Evolutionary conservation across 2,797 vertebrate genomes (phyloP), one percentile per base, ranked within the genome.

Genomic region (Pelodytes ibericus): DNA sequence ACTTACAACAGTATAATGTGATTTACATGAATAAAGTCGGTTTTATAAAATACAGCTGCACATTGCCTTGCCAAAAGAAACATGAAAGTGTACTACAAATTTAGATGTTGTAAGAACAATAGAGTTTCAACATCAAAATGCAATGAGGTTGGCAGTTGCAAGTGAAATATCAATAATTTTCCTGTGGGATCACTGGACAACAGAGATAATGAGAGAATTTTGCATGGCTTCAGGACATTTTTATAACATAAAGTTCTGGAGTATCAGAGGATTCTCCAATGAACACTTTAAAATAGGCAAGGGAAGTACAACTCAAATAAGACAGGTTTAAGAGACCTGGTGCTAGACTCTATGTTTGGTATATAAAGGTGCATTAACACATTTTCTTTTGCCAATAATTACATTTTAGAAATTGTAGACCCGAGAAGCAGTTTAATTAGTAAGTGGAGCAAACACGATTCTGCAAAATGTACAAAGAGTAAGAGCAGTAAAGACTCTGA

Each of bases 1-100:
- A 71, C 33, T 64, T 65, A 58, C 59, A 58, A 64, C 41, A 71
- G 39, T 39, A 11, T 71, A 77, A 71, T 71, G 18, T 71, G 15
- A 65, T 65, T 71, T 56, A 8, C n/a, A 31, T 31, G 49, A 57
- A 77, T 58, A 64, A 57, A 57, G 27, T 76, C 41, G 10, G 53
- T 71, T 57, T 64, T 57, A 25, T 65, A 13, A 47, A 68, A 49
- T 67, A 60, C 41, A 63, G 56, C 53, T 49, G 29, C 29, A 65
- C 10, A n/a, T 30, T 27, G 3, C 27, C 41, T 44, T 27, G 24
- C 24, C 63, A 66, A 59, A 64, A 64, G 36, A 65, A 71, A 66
- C 26, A 30, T 30, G 58, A 61, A 61, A 30, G 29, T 16, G n/a
- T n/a, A n/a, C n/a, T n/a, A n/a, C n/a, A n/a, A n/a, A n/a, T n/a